These are phyloP conservation scores for Malacoraja senta DNA, from an alignment of 2,797 vertebrate species.

Conservation along the genomic window DNA sequence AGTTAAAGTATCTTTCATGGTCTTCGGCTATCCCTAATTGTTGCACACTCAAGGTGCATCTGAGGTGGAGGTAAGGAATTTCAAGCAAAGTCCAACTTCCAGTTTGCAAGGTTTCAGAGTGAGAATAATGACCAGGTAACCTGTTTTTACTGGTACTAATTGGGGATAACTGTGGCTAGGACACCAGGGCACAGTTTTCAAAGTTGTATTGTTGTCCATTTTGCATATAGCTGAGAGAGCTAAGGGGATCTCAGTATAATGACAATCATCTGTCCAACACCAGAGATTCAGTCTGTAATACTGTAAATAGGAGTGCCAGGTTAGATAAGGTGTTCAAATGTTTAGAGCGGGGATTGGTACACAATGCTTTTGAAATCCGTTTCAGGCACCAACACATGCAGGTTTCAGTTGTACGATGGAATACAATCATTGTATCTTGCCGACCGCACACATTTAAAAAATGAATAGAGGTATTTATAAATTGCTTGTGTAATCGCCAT, in stretches of 20 bases:
- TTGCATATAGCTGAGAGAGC: neutral
- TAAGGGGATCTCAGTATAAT: neutral
- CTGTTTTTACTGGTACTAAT: neutral
- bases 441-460: neutral
- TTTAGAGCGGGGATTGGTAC: neutral
- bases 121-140: neutral
- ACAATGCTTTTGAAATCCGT: neutral
- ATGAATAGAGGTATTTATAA: neutral
- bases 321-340: neutral
- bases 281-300: neutral
- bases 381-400: neutral
- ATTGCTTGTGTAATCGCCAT: neutral
- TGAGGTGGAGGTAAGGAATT: neutral
- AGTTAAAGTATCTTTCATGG: neutral
- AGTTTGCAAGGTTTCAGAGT: neutral
- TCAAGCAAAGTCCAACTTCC: too few species aligned
- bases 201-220: neutral
- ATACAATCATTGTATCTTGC: neutral
- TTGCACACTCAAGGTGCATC: neutral
- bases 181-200: neutral
- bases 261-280: neutral
- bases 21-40: neutral
- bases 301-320: neutral
- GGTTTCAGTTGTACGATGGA: neutral
- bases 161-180: neutral